These are phyloP conservation scores for Pterobdella sp. DNA, from an alignment of 2,888 invertebrate genomes.

Conservation along the genomic window DNA sequence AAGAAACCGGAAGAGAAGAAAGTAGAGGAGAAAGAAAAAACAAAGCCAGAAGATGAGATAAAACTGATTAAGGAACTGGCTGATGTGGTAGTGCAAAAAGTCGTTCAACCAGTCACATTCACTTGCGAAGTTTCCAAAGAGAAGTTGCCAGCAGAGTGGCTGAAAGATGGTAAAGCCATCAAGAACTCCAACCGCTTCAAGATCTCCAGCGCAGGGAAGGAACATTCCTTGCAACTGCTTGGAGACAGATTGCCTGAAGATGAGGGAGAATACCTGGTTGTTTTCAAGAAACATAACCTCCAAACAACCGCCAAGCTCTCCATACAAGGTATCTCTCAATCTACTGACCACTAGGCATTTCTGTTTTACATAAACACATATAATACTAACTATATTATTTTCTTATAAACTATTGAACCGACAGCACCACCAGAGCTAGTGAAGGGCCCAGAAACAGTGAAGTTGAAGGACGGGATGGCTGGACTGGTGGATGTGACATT, in stretches of 20 bases:
- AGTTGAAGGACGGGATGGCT: conserved; percentile 37
- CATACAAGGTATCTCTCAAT: conserved; percentile 42
- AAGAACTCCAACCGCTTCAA: conserved; percentile 34
- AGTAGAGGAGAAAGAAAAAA: conserved; percentile 33
- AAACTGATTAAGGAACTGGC: conserved; percentile 45
- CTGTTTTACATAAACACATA: no score
- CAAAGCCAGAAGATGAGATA: conserved; percentile 36
- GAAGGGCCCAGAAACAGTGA: conserved; percentile 35
- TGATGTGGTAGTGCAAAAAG: conserved; percentile 44
- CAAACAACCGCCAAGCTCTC: conserved; percentile 43
- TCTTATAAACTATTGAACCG: conserved; percentile 9
- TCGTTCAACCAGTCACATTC: conserved; percentile 51
- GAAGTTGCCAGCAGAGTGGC: conserved; percentile 70
- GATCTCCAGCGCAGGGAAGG: conserved; percentile 34
- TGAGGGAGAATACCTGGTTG: conserved; percentile 42
- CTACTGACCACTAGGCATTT: background rate
- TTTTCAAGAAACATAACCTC: conserved; percentile 39
- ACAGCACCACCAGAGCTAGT: conserved; percentile 38
- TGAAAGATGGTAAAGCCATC: conserved; percentile 34
- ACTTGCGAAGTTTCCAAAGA: conserved; percentile 74
- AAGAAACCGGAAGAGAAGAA: background rate
- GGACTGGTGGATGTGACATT: conserved; percentile 39
- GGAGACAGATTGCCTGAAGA: conserved; percentile 62
- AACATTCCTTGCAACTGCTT: conserved; percentile 74
- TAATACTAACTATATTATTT: background rate